Percentiles rank a stretch among this genome's conserved stretches.
Evolutionary conservation across 2,888 invertebrate species (phyloP).

Genomic region (Dryadula phaetusa): DNA sequence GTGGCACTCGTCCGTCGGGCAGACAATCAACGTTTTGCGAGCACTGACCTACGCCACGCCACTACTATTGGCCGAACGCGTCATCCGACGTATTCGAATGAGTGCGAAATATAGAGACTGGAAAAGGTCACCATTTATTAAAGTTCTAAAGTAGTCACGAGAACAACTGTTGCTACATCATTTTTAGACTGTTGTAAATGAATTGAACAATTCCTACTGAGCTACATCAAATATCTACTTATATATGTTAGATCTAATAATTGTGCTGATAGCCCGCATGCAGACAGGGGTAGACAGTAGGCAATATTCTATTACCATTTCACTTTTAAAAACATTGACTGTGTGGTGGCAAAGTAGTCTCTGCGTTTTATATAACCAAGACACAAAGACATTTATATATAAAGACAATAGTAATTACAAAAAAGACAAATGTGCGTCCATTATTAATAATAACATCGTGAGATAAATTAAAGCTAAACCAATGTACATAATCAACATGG

Average conservation of each 20-base stretch:
- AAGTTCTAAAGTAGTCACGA: not conserved
- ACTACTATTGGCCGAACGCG: conserved; percentile 59
- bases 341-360: no score
- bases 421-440: not conserved
- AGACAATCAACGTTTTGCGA: conserved; percentile 64
- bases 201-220: no score
- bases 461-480: not conserved
- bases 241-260: no score
- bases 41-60: conserved; percentile 77
- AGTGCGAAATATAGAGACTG: conserved; percentile 44
- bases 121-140: conserved; percentile 47
- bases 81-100: conserved; percentile 56
- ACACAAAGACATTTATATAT: no score
- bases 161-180: not conserved
- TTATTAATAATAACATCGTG: not conserved
- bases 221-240: no score
- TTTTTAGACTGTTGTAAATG: not conserved
- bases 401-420: no score
- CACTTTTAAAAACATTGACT: no score
- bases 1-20: conserved; percentile 44
- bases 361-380: no score
- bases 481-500: not conserved
- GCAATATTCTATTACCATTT: no score
- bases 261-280: no score
- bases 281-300: no score